These are phyloP conservation scores for Kuschelorhynchus macadamiae DNA, from an alignment of 2,888 invertebrate genomes.

Conservation along the genomic window DNA sequence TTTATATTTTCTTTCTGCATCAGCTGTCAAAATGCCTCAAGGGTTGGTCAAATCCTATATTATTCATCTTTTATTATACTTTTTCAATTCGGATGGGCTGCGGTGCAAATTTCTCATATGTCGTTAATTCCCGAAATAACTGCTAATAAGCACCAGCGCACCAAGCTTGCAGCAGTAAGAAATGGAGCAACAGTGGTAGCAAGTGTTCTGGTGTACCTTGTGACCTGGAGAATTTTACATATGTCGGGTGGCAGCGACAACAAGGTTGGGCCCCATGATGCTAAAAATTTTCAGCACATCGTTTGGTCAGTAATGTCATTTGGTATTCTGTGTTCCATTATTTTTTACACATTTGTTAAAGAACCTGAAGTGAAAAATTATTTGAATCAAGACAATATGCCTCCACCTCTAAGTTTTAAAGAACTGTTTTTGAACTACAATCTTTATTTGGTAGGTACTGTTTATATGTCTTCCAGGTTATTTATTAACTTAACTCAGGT, in stretches of 20 bases:
- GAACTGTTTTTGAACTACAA: slow-evolving; percentile 61
- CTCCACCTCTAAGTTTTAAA: slow-evolving; percentile 57
- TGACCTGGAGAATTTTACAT: slow-evolving; percentile 82
- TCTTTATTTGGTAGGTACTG: slow-evolving; percentile 74
- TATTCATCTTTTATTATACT: slow-evolving; percentile 83
- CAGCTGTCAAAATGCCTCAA: slow-evolving; percentile 75
- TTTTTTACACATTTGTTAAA: slow-evolving; percentile 81
- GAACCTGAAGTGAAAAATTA: slow-evolving; percentile 70
- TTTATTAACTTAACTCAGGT: slow-evolving; percentile 90
- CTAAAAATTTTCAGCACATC: slow-evolving; percentile 77
- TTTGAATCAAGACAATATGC: slow-evolving; percentile 60
- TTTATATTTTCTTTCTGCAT: slow-evolving; percentile 88
- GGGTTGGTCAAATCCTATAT: slow-evolving; percentile 79
- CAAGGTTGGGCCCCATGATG: slow-evolving; percentile 78
- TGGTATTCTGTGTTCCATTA: slow-evolving; percentile 75
- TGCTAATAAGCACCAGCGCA: slow-evolving; percentile 80
- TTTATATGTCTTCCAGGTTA: slow-evolving; percentile 90
- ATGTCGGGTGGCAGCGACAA: slow-evolving; percentile 73
- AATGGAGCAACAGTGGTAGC: slow-evolving; percentile 91
- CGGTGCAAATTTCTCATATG: slow-evolving; percentile 92
- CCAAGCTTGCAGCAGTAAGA: slow-evolving; percentile 78
- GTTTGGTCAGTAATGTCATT: slow-evolving; percentile 79
- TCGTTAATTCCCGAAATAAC: slow-evolving; percentile 89
- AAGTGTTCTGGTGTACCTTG: slow-evolving; percentile 85
- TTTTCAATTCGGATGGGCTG: slow-evolving; percentile 95